Base-by-base conservation (phyloP, 2,888 invertebrate species). In the Aelia acuminata region DNA sequence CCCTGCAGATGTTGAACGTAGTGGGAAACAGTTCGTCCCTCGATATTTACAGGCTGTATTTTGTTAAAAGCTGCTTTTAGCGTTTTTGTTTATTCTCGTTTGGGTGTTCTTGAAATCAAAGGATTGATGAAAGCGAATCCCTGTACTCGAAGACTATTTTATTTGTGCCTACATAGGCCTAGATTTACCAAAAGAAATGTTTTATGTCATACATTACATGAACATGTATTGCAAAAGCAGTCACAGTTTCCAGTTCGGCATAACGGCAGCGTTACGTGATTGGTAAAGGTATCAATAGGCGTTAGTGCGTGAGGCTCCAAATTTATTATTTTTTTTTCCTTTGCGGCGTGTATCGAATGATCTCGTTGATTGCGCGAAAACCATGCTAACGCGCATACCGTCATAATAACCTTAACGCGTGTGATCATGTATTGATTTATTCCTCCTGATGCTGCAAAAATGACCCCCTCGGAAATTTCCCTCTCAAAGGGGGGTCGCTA, bases 121-220 rank as follows among this genome's bases (percentile, higher is more conserved):
- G n/a, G n/a, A n/a, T n/a, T n/a, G n/a, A n/a, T n/a, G n/a, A n/a
- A n/a, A n/a, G n/a, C n/a, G n/a, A n/a, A n/a, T n/a, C n/a, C n/a
- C n/a, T n/a, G n/a, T n/a, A n/a, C 53, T 49, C n/a, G n/a, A 22
- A 22, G 53, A n/a, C 53, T 53, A 53, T 18, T 18, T 20, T 53
- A 10, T 50, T 53, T 53, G 22, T n/a, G n/a, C 53, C 11, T 11
- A n/a, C n/a, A n/a, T n/a, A 50, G 20, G 49, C 53, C 22, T n/a
- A n/a, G 31, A 70, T 70, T 18, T 20, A 70, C 31, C 31, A 4
- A 31, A 31, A 57, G 63, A 35, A 70, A 70, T 70, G 63, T 70
- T 70, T 43, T 35, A 70, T 70, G 31, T 70, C 63, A 70, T 35
- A 70, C 31, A 70, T 70, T 70, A 35, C 63, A 70, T 70, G 35